Base-by-base conservation (phyloP, 2,113 vertebrate species). In the Speoplatyrhinus poulsoni region DNA sequence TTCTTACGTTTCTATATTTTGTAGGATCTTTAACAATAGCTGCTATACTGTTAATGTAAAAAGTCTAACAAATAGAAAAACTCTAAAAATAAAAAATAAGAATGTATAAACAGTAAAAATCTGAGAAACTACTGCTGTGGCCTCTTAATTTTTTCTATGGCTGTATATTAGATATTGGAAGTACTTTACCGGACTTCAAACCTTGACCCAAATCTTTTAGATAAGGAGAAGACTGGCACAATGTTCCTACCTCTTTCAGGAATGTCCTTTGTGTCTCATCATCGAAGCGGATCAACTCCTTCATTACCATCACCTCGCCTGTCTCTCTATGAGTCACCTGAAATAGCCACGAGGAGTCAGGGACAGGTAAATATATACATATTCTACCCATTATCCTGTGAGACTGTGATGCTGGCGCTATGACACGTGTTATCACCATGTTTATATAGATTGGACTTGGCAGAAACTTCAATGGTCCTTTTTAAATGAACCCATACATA, bases 231-330 rank as follows among this genome's bases (percentile, higher is more conserved):
- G 48, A 60, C 12, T 0, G 32, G 52, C 26, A 26, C 9, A 32
- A 9, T 59, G 61, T 1, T 50, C 90, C 81, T 57, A 94, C 97
- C 94, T 99, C 98, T 85, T 98, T 99, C 32, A 98, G 94, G 85
- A 99, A 99, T 0, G 96, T 96, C 79, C 92, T 94, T 85, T 99
- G 98, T 0, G 96, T 99, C 80, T 99, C 98, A 63, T 99, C 97
- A 0, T 99, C 98, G 0, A 99, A 99, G 8, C 98, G 94, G 72
- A 99, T 99, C 76, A 99, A 84, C 78, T 99, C 98, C 90, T 99
- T 99, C 98, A 99, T 99, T 63, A 97, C 98, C 98, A 99, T 99
- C 89, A 99, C 97, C 90, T 99, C 98, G 0, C 98, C 97, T 0
- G 98, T 99, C 86, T 96, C 95, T 70, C 87, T 92, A 84, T 99